These are phyloP conservation scores for Crioceris asparagi DNA, from an alignment of 2,888 invertebrate genomes.

Conservation along the genomic window DNA sequence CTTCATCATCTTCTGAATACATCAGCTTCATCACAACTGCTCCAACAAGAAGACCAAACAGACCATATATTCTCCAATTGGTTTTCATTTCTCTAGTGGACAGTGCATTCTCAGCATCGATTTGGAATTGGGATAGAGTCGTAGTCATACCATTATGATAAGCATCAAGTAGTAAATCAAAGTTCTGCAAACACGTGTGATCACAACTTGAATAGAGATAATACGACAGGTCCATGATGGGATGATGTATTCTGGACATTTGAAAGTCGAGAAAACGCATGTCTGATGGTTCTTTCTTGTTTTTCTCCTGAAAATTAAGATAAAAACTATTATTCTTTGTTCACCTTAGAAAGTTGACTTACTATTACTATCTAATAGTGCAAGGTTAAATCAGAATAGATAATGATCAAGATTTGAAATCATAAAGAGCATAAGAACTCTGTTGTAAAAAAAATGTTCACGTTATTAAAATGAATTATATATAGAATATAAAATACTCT, in stretches of 20 bases:
- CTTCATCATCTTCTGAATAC: constrained; percentile 18
- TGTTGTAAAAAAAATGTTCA: constrained; percentile 12
- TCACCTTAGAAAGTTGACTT: too few species aligned
- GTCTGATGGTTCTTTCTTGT: constrained; percentile 19
- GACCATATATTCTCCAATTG: constrained; percentile 23
- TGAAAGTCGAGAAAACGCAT: constrained; percentile 27
- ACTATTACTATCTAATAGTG: too few species aligned
- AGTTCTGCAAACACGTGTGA: constrained; percentile 18
- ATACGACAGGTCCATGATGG: constrained; percentile 25
- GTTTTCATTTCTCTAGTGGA: constrained; percentile 18
- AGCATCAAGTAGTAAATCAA: constrained; percentile 21
- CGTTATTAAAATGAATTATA: too few species aligned
- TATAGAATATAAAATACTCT: too few species aligned
- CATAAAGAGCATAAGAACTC: constrained; percentile 10
- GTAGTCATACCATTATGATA: constrained; percentile 21
- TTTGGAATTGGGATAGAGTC: constrained; percentile 19
- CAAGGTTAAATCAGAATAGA: too few species aligned
- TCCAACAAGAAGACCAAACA: constrained; percentile 19
- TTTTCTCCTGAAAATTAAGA: constrained; percentile 21
- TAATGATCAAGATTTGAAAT: background rate
- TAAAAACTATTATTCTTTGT: too few species aligned
- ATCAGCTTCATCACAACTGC: constrained; percentile 19
- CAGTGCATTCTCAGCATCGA: constrained; percentile 16
- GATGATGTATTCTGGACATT: constrained; percentile 21
- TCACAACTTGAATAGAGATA: constrained; percentile 24